Conservation (phyloP, 2,888 invertebrate genomes). For the Tetramorium bicarinatum region DNA sequence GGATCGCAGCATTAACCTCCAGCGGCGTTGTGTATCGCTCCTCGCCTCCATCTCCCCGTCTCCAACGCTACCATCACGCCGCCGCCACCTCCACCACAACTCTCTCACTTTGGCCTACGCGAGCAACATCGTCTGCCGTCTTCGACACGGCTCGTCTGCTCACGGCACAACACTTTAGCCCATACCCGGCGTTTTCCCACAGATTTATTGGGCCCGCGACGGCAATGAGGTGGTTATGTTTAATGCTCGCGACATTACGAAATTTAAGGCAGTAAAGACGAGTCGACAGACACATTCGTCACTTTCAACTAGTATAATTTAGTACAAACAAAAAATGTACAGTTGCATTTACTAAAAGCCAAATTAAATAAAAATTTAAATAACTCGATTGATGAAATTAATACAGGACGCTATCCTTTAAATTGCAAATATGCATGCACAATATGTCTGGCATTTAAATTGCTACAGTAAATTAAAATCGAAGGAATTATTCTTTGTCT, state of each 20-base stretch:
- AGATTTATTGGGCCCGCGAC: conserved; percentile 47
- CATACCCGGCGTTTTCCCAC: conserved; percentile 52
- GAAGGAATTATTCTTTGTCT: neutral
- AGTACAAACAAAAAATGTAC: neutral
- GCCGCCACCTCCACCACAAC: conserved; percentile 53
- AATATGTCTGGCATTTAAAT: neutral
- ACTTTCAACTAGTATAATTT: neutral
- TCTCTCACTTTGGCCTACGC: conserved; percentile 26
- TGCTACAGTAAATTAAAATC: neutral
- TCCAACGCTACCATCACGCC: conserved; percentile 67
- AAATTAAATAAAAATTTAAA: neutral
- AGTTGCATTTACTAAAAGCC: neutral
- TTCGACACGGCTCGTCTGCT: conserved; percentile 64
- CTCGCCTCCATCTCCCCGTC: conserved; percentile 62
- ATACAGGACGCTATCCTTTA: neutral
- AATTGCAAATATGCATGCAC: neutral
- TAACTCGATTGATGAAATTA: conserved; percentile 5
- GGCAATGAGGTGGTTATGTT: conserved; percentile 33
- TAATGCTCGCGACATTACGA: conserved; percentile 9
- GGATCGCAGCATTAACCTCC: conserved; percentile 84
- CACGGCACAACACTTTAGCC: conserved; percentile 61
- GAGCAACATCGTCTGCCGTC: conserved; percentile 59
- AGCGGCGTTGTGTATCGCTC: conserved; percentile 77
- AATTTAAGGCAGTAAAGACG: neutral
- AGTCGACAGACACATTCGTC: neutral